Evolutionary conservation across 2,797 vertebrate species (phyloP).

Genomic region (Notoglanidium macrostoma): DNA sequence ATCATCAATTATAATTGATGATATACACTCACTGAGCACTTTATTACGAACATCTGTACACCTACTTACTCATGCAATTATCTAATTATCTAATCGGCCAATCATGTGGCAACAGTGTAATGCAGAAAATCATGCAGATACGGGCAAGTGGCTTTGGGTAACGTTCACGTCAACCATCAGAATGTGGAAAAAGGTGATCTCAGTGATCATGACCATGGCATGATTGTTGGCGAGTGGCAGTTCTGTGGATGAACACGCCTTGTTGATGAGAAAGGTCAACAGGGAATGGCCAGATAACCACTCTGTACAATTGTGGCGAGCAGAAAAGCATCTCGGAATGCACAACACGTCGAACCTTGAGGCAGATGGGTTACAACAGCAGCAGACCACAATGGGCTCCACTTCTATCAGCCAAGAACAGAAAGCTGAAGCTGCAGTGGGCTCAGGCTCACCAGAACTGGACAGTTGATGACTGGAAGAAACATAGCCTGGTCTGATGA

Average conservation of each 20-base stretch:
- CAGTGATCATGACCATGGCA: not conserved
- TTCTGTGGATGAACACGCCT: not conserved
- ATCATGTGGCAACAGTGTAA: not conserved
- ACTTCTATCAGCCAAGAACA: not conserved
- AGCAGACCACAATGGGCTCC: not conserved
- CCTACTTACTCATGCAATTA: not conserved
- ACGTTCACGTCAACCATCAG: not conserved
- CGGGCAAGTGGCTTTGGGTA: not conserved
- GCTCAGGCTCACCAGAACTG: not conserved
- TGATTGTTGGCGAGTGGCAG: not conserved
- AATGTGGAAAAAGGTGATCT: not conserved
- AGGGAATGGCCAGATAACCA: not conserved
- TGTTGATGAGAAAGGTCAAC: not conserved
- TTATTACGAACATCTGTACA: slow-evolving; percentile 8
- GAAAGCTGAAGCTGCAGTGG: not conserved
- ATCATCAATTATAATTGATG: not conserved
- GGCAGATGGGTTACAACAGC: not conserved
- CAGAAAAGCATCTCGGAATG: not conserved
- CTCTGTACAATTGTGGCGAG: not conserved
- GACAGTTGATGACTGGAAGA: not conserved
- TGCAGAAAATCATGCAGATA: not conserved
- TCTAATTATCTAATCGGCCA: not conserved
- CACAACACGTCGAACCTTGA: not conserved
- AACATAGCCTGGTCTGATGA: not conserved
- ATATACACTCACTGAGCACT: not conserved